A percentile compares a stretch with the other conserved stretches of the same genome.
phyloP scores from a whole-genome alignment of 2,113 vertebrate species.

The Myanophis thanlyinensis region DNA sequence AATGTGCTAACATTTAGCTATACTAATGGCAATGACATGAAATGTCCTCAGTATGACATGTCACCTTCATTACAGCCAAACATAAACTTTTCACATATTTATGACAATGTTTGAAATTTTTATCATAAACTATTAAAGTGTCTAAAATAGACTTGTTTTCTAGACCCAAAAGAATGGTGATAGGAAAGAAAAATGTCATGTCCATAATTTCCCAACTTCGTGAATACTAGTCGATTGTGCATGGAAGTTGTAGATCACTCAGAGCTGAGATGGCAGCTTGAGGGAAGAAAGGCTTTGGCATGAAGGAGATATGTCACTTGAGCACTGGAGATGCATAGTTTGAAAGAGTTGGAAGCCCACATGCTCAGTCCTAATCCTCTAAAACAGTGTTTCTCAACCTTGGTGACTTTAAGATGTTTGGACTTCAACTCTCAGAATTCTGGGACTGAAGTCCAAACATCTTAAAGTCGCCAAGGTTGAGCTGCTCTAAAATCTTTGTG shows the following conservation, averaged over 20 bases:
- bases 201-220: background rate
- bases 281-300: background rate
- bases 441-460: too few species aligned
- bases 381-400: too few species aligned
- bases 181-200: background rate
- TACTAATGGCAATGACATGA: background rate
- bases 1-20: background rate
- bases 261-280: background rate
- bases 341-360: background rate
- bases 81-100: background rate
- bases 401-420: too few species aligned
- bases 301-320: background rate
- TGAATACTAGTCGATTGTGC: background rate
- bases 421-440: too few species aligned
- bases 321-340: background rate
- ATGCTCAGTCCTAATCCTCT: background rate
- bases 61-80: background rate
- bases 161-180: background rate
- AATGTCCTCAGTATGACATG: background rate
- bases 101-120: background rate
- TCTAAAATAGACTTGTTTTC: background rate
- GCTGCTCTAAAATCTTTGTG: background rate
- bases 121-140: background rate
- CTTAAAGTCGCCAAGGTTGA: too few species aligned
- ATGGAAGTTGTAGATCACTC: background rate